A percentile compares a stretch with the other conserved stretches of the same genome.
These are phyloP conservation scores for Spilarctia lutea DNA, from an alignment of 2,888 invertebrate genomes.

Conservation along the genomic window DNA sequence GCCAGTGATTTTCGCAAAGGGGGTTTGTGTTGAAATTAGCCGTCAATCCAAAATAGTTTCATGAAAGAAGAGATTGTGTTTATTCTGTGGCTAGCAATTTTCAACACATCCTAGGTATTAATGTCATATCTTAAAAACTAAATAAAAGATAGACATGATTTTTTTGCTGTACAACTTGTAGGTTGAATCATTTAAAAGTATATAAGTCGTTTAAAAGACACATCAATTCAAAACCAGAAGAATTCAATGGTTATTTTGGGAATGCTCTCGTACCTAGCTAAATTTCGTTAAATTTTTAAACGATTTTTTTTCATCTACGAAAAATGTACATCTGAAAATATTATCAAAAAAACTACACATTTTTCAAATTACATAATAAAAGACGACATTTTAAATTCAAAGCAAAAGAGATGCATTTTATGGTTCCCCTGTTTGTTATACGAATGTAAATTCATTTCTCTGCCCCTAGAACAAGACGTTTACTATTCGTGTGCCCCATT, in stretches of 20 bases:
- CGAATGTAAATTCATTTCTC: constrained; percentile 63
- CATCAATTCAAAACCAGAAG: background rate
- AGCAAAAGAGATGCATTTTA: constrained; percentile 50
- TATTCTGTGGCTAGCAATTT: no score
- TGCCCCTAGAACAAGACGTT: constrained; percentile 61
- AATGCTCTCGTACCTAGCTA: background rate
- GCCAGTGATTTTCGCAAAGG: no score
- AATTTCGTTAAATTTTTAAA: background rate
- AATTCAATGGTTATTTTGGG: background rate
- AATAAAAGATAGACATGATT: background rate
- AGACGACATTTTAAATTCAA: constrained; percentile 49
- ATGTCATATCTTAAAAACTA: background rate
- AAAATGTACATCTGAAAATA: constrained; percentile 3
- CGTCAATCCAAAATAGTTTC: no score
- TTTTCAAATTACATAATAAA: constrained; percentile 39
- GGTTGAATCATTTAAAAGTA: background rate
- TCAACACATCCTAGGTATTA: no score
- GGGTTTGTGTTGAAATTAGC: no score
- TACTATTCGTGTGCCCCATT: constrained; percentile 61
- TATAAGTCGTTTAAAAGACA: no score
- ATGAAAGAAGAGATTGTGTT: no score
- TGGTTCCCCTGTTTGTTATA: constrained; percentile 56
- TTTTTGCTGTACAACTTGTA: background rate
- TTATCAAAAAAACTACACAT: constrained; percentile 18
- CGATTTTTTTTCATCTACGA: constrained; percentile 18